phyloP scores from a whole-genome alignment of 2,113 vertebrate species.

The Scomber japonicus region DNA sequence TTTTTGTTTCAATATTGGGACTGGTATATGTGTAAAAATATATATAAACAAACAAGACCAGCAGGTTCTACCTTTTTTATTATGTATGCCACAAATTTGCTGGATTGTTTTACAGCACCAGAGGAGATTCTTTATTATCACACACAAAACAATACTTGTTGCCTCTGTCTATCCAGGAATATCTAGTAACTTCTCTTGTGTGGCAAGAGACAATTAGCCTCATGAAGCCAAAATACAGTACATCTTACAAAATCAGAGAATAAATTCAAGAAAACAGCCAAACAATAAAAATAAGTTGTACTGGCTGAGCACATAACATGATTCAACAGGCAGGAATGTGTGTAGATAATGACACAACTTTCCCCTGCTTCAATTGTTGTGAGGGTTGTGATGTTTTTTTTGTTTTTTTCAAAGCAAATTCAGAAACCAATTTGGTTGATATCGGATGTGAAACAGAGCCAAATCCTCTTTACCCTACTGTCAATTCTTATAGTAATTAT shows the following conservation, averaged over 20 bases:
- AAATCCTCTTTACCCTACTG: neutral
- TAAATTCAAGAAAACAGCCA: no score
- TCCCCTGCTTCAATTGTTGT: no score
- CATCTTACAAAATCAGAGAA: neutral
- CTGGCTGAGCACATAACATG: no score
- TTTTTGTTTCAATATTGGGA: neutral
- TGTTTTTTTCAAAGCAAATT: no score
- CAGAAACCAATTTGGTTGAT: no score
- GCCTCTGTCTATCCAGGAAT: neutral
- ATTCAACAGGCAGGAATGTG: neutral
- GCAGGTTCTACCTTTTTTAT: neutral
- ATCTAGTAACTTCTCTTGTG: neutral
- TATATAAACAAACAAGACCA: neutral
- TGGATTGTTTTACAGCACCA: neutral
- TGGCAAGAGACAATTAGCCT: slow-evolving; percentile 10
- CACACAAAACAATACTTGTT: no score
- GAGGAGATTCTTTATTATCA: no score
- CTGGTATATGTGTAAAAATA: no score
- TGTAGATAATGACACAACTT: neutral
- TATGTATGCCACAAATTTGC: neutral
- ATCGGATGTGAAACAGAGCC: neutral
- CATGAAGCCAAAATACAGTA: neutral
- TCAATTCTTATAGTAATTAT: neutral
- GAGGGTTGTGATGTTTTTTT: no score
- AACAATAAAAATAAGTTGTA: neutral